Conservation (phyloP, 2,888 invertebrate genomes). For the Dichetophora obliterata region DNA sequence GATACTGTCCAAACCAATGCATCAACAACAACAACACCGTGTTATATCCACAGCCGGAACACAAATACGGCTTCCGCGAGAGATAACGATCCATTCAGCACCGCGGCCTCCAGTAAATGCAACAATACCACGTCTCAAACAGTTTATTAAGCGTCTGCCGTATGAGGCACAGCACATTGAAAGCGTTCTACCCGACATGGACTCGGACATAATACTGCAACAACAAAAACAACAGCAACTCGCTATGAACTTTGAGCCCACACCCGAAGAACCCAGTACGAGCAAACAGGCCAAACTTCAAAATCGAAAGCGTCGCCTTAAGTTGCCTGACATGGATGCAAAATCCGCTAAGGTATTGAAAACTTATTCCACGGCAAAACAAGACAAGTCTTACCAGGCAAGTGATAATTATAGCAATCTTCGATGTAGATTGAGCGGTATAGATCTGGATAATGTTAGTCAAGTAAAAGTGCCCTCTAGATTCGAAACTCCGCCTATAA, state of each 20-base stretch:
- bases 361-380: constrained; percentile 48
- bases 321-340: neutral
- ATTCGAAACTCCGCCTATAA: neutral
- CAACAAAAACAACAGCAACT: constrained; percentile 12
- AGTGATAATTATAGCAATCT: neutral
- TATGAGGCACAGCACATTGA: constrained; percentile 58
- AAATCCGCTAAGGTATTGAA: constrained; percentile 20
- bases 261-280: constrained; percentile 49
- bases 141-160: constrained; percentile 55
- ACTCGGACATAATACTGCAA: constrained; percentile 35
- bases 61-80: constrained; percentile 52
- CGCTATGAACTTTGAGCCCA: constrained; percentile 7
- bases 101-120: constrained; percentile 22
- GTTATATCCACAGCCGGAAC: constrained; percentile 34
- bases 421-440: constrained; percentile 9
- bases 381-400: constrained; percentile 41
- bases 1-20: constrained; percentile 17
- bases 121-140: constrained; percentile 53
- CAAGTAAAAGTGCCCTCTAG: no score
- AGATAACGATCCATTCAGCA: constrained; percentile 55
- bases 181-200: constrained; percentile 59
- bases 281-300: constrained; percentile 52
- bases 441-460: neutral
- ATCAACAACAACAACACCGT: neutral
- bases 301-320: constrained; percentile 51